phyloP scores from a whole-genome alignment of 2,797 vertebrate species.

The Simalia tracyae region DNA sequence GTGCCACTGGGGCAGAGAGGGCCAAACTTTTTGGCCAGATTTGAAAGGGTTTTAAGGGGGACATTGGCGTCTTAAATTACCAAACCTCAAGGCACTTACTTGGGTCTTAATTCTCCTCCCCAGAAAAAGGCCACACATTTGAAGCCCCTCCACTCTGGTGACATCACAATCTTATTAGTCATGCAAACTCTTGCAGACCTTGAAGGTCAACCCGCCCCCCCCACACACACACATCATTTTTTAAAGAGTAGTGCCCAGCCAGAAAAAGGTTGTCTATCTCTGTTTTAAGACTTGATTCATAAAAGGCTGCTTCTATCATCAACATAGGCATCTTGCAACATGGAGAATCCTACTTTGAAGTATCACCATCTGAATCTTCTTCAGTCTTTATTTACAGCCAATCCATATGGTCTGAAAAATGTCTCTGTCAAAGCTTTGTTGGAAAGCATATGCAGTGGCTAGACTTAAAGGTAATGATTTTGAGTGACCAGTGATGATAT shows the following conservation, averaged over 20 bases:
- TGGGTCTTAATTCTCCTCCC: no score
- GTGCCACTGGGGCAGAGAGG: not conserved
- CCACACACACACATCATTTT: no score
- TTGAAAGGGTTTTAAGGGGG: not conserved
- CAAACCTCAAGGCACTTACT: not conserved
- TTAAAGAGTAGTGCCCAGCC: no score
- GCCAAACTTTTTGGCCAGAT: not conserved
- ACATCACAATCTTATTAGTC: no score
- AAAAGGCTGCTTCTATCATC: no score
- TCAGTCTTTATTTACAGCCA: not conserved
- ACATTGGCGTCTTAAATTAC: not conserved
- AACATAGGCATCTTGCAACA: not conserved
- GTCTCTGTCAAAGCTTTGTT: not conserved
- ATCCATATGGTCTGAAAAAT: not conserved
- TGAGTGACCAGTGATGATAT: not conserved
- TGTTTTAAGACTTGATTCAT: no score
- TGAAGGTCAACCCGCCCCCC: no score
- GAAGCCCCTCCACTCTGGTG: no score
- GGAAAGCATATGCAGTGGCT: not conserved
- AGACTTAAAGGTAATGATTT: not conserved
- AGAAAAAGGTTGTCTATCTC: no score
- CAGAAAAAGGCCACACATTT: no score
- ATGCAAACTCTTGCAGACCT: no score
- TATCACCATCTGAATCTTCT: not conserved
- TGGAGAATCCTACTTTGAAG: not conserved